Conservation (phyloP, 2,797 vertebrate species). For the Myotis vivesi region DNA sequence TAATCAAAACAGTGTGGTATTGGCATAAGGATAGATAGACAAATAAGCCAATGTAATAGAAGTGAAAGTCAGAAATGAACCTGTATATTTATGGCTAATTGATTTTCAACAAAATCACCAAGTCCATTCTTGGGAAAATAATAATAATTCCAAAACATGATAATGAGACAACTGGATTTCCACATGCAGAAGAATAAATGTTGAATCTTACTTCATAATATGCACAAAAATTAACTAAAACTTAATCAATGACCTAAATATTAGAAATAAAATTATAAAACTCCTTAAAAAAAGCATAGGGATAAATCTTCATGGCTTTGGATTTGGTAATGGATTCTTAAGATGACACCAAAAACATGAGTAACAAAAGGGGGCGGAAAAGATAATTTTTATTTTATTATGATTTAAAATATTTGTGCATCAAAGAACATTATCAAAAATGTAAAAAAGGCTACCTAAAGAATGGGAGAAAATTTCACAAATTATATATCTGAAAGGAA, state of each 20-base stretch:
- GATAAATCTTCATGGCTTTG: neutral
- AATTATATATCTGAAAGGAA: neutral
- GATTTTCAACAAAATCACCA: neutral
- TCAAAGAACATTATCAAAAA: neutral
- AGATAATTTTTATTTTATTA: neutral
- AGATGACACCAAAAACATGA: neutral
- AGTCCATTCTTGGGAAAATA: neutral
- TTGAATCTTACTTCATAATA: neutral
- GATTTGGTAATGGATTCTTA: conserved; percentile 1
- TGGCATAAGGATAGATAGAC: neutral
- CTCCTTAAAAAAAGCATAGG: neutral
- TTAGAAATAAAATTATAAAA: neutral
- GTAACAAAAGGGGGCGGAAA: neutral
- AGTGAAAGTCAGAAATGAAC: neutral
- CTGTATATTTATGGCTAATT: neutral
- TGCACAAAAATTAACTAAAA: neutral
- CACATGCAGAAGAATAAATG: neutral
- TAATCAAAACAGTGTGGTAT: neutral
- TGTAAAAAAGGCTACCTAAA: neutral
- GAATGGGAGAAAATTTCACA: neutral
- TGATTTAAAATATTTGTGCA: neutral
- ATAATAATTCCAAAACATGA: neutral
- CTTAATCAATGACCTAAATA: neutral
- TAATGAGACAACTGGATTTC: neutral
- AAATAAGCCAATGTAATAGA: neutral